These are phyloP conservation scores for Strix aluco DNA, from an alignment of 2,113 vertebrate genomes.

Conservation along the genomic window DNA sequence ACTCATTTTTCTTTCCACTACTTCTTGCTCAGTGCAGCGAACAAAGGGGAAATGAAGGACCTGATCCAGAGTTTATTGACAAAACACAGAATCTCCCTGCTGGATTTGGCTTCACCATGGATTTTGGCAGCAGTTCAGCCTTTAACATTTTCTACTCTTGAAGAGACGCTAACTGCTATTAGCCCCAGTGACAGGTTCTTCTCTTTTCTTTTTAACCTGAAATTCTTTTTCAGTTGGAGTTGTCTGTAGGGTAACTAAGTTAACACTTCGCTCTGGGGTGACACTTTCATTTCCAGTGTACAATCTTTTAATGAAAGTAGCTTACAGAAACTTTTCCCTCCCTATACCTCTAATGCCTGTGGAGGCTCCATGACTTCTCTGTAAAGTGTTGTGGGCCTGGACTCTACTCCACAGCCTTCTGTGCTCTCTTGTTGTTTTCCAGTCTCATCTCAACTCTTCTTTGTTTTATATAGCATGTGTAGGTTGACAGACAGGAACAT, in stretches of 20 bases:
- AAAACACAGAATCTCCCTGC: neutral
- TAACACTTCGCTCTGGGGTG: neutral
- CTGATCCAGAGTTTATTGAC: neutral
- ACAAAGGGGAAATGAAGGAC: neutral
- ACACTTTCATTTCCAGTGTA: constrained; percentile 4
- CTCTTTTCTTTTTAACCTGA: neutral
- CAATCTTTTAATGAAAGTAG: neutral
- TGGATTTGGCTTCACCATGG: neutral
- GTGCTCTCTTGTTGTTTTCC: neutral
- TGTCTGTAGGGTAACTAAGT: constrained; percentile 1
- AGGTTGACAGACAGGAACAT: neutral
- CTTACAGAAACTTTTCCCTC: neutral
- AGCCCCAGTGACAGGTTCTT: neutral
- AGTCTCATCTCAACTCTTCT: neutral
- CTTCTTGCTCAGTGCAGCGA: neutral
- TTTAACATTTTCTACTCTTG: neutral
- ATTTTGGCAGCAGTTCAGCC: constrained; percentile 8
- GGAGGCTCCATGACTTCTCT: neutral
- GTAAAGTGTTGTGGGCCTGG: neutral
- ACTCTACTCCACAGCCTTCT: neutral
- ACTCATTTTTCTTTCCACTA: neutral
- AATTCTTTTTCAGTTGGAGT: neutral
- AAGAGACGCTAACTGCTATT: neutral
- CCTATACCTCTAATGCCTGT: neutral
- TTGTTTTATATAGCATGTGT: neutral